A percentile compares a stretch with the other conserved stretches of the same genome.
These are phyloP conservation scores for Chelidonichthys spinosus DNA, from an alignment of 2,797 vertebrate genomes.

Conservation along the genomic window DNA sequence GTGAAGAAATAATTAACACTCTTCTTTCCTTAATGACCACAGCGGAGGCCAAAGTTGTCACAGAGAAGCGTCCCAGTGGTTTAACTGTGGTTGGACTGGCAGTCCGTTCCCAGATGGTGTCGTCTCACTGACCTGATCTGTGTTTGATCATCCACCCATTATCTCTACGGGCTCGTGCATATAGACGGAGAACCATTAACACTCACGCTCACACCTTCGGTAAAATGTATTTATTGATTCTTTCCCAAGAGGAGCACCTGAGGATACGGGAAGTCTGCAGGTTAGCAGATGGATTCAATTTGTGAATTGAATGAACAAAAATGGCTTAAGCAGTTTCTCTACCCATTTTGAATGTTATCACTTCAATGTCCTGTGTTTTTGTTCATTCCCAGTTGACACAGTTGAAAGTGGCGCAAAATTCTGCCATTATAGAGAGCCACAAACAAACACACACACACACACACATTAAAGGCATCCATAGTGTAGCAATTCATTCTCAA, in stretches of 20 bases:
- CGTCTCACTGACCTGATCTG: not conserved
- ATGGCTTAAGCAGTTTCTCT: too few species aligned
- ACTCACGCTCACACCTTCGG: not conserved
- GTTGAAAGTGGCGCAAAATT: too few species aligned
- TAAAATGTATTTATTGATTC: not conserved
- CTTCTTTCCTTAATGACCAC: conserved; percentile 18
- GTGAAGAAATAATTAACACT: conserved; percentile 7
- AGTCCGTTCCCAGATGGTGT: not conserved
- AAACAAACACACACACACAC: too few species aligned
- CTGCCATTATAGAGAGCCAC: too few species aligned
- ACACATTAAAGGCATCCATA: too few species aligned
- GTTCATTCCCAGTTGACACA: too few species aligned
- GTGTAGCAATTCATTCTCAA: too few species aligned
- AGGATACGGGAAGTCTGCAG: not conserved
- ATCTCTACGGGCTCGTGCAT: not conserved
- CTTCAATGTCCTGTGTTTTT: too few species aligned
- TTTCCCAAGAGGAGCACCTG: not conserved
- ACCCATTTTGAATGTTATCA: too few species aligned
- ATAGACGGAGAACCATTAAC: not conserved
- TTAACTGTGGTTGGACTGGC: not conserved
- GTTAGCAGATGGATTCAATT: too few species aligned
- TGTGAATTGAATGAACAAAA: too few species aligned
- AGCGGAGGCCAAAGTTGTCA: conserved; percentile 10
- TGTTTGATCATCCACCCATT: not conserved
- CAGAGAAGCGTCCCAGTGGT: not conserved